These are phyloP conservation scores for Callionymus lyra DNA, from an alignment of 2,113 vertebrate genomes.

Conservation along the genomic window DNA sequence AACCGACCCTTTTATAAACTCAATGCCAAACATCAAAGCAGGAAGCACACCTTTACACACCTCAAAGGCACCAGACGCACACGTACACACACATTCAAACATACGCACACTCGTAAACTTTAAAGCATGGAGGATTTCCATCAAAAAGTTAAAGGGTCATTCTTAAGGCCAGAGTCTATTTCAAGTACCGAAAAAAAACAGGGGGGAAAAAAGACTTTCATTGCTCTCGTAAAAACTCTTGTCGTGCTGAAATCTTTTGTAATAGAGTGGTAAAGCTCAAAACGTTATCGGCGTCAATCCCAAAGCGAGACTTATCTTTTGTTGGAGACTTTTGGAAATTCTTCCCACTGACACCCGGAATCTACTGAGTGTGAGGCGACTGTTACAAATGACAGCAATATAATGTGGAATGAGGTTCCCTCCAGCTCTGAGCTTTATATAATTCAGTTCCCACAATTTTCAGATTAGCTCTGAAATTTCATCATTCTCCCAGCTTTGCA, in stretches of 20 bases:
- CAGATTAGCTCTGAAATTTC: conserved; percentile 27
- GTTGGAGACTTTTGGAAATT: conserved; percentile 17
- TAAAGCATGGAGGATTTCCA: conserved; percentile 41
- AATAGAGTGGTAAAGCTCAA: background rate
- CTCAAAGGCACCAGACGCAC: conserved; percentile 47
- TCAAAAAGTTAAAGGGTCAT: conserved; percentile 41
- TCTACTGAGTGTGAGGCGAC: conserved; percentile 7
- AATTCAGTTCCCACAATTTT: conserved; percentile 34
- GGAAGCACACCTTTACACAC: conserved; percentile 53
- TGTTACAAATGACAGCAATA: conserved; percentile 32
- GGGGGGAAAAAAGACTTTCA: conserved; percentile 20
- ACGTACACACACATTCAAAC: conserved; percentile 42
- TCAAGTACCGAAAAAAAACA: conserved; percentile 30
- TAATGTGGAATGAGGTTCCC: conserved; percentile 21
- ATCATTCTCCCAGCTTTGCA: conserved; percentile 30
- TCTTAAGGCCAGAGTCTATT: too few relatives aligned
- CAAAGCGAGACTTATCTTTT: conserved; percentile 13
- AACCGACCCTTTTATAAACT: conserved; percentile 48
- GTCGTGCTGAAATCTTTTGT: background rate
- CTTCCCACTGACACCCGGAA: conserved; percentile 13
- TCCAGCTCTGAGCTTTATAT: conserved; percentile 15
- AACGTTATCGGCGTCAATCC: conserved; percentile 20
- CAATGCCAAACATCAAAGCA: conserved; percentile 57
- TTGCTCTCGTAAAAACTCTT: conserved; percentile 20
- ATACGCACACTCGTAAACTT: conserved; percentile 43